These are phyloP conservation scores for Mylabris phalerata DNA, from an alignment of 1,140 invertebrate genomes.

Conservation along the genomic window DNA sequence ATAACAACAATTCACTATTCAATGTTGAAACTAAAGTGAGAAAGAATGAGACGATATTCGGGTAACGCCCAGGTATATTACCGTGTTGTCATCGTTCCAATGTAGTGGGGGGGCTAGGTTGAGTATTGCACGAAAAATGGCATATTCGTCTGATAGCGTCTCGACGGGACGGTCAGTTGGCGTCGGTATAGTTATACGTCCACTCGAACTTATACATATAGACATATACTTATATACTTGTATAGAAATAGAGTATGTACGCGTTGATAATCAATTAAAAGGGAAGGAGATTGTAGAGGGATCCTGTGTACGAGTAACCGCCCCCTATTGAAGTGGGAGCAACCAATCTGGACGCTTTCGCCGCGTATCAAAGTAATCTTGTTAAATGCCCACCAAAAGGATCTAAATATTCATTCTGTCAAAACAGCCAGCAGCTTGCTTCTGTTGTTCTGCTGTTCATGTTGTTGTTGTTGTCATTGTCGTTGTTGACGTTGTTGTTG, in stretches of 20 bases:
- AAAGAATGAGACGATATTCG: too few relatives aligned
- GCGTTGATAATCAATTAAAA: slow-evolving; percentile 28
- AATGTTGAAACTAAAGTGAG: too few relatives aligned
- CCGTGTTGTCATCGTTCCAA: too few relatives aligned
- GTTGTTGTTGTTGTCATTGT: slow-evolving; percentile 6
- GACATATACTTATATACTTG: neutral
- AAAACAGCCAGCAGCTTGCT: slow-evolving; percentile 39
- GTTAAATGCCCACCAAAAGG: slow-evolving; percentile 38
- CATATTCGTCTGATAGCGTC: slow-evolving; percentile 38
- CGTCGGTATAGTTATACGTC: slow-evolving; percentile 4
- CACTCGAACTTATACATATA: neutral
- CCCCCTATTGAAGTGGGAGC: slow-evolving; percentile 39
- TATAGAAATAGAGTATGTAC: neutral
- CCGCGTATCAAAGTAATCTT: slow-evolving; percentile 38
- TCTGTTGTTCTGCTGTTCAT: slow-evolving; percentile 23
- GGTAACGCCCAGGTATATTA: too few relatives aligned
- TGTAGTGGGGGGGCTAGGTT: too few relatives aligned
- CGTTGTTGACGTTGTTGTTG: neutral
- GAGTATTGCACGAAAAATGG: slow-evolving; percentile 30
- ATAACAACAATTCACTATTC: neutral
- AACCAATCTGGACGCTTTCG: slow-evolving; percentile 39
- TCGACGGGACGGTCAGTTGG: slow-evolving; percentile 35
- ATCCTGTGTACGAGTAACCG: slow-evolving; percentile 26
- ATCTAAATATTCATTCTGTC: slow-evolving; percentile 43
- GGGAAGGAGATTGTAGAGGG: slow-evolving; percentile 5